Evolutionary conservation across 2,113 vertebrate species (phyloP).

Genomic region (Lota lota): DNA sequence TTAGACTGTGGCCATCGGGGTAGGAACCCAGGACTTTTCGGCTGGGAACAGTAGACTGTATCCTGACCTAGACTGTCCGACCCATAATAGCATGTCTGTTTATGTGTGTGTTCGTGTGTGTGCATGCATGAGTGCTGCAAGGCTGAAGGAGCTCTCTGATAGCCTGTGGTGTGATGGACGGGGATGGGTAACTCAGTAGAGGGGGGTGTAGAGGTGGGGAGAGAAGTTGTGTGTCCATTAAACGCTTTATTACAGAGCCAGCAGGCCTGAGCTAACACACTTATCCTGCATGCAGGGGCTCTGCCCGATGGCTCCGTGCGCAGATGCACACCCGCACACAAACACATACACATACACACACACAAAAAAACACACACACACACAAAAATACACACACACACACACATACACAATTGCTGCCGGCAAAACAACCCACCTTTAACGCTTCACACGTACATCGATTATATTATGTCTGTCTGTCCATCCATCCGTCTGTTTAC

Average conservation of each 20-base stretch:
- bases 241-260: conserved; percentile 99
- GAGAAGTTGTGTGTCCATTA: conserved; percentile 98
- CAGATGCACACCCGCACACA: conserved; percentile 36
- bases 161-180: conserved; percentile 91
- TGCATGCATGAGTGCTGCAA: too few species aligned
- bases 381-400: conserved; percentile 37
- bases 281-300: conserved; percentile 82
- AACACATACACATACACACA: background rate
- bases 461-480: conserved; percentile 30
- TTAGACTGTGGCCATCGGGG: too few species aligned
- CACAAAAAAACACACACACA: background rate
- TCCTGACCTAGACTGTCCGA: too few species aligned
- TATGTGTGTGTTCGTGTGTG: conserved; percentile 18
- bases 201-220: conserved; percentile 92
- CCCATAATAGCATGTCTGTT: too few species aligned
- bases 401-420: conserved; percentile 69
- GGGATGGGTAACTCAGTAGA: conserved; percentile 98
- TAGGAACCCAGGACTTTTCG: too few species aligned
- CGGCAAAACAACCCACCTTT: conserved; percentile 55
- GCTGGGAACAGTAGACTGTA: too few species aligned
- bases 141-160: conserved; percentile 15
- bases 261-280: conserved; percentile 96
- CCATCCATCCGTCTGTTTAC: conserved; percentile 8
- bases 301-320: conserved; percentile 14
- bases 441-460: too few species aligned